Evolutionary conservation across 1,140 invertebrate species (phyloP).

Genomic region (Neotoxoptera formosana): DNA sequence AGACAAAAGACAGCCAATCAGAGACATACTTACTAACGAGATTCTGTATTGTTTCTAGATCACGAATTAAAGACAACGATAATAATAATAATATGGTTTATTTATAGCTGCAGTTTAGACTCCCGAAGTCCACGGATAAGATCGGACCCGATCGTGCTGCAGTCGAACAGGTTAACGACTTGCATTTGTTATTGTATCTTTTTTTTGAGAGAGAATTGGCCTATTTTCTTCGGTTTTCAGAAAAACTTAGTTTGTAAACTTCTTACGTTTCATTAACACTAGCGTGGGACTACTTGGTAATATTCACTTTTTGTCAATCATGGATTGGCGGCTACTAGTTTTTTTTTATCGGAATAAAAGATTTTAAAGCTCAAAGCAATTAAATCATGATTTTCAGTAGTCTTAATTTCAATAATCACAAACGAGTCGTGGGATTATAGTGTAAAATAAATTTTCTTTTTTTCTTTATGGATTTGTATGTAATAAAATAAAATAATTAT

Average conservation of each 20-base stretch:
- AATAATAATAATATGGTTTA: background rate
- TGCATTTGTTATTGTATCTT: background rate
- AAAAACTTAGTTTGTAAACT: background rate
- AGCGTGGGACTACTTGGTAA: background rate
- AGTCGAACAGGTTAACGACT: too few relatives aligned
- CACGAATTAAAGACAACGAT: background rate
- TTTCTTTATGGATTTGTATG: background rate
- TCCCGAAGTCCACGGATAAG: background rate
- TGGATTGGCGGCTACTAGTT: accelerated
- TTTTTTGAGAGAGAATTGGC: too few relatives aligned
- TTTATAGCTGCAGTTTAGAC: background rate
- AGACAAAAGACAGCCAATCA: too few relatives aligned
- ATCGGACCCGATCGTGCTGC: too few relatives aligned
- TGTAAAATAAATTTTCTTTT: background rate
- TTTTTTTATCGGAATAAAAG: background rate
- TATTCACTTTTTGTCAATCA: background rate
- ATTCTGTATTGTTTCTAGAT: background rate
- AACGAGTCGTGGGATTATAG: background rate
- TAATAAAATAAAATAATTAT: background rate
- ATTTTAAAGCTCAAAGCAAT: background rate
- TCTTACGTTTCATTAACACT: background rate
- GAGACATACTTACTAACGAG: background rate
- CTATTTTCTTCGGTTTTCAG: background rate
- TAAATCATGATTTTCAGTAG: background rate
- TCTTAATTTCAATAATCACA: background rate